Evolutionary conservation across 2,888 invertebrate genomes (phyloP).

Genomic region (Linyphia triangularis): DNA sequence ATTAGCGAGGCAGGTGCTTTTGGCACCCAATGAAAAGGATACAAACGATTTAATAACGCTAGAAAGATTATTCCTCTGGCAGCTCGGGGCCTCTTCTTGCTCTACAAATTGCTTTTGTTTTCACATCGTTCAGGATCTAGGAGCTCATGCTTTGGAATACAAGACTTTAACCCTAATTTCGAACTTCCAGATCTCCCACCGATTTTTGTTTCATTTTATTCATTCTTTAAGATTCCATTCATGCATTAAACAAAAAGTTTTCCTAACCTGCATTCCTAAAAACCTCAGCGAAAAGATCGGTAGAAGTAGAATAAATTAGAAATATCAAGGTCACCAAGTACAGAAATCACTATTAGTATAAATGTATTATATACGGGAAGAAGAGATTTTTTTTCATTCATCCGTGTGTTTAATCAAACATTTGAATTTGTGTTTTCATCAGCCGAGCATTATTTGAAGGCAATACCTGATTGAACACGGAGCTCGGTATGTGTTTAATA

Average conservation of each 20-base stretch:
- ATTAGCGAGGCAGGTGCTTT: slow-evolving; percentile 31
- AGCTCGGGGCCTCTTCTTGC: slow-evolving; percentile 39
- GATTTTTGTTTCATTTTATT: neutral
- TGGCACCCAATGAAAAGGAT: slow-evolving; percentile 19
- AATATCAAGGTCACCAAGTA: too few species aligned
- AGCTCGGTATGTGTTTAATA: too few species aligned
- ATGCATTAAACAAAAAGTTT: neutral
- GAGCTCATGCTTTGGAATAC: neutral
- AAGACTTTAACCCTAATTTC: slow-evolving; percentile 64
- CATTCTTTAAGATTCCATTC: too few species aligned
- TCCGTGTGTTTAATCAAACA: too few species aligned
- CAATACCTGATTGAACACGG: too few species aligned
- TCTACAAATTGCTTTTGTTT: slow-evolving; percentile 55
- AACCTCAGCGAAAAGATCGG: too few species aligned
- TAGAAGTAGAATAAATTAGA: too few species aligned
- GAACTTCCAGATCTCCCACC: neutral
- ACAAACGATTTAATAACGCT: slow-evolving; percentile 40
- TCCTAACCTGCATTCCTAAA: slow-evolving; percentile 10
- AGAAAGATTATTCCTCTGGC: slow-evolving; percentile 10
- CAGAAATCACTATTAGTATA: too few species aligned
- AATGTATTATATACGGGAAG: too few species aligned
- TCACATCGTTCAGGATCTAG: slow-evolving; percentile 48
- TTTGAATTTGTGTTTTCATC: too few species aligned
- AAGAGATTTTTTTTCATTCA: too few species aligned
- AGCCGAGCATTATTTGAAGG: too few species aligned